phyloP scores from a whole-genome alignment of 2,888 invertebrate genomes.

The Watsonalla binaria region DNA sequence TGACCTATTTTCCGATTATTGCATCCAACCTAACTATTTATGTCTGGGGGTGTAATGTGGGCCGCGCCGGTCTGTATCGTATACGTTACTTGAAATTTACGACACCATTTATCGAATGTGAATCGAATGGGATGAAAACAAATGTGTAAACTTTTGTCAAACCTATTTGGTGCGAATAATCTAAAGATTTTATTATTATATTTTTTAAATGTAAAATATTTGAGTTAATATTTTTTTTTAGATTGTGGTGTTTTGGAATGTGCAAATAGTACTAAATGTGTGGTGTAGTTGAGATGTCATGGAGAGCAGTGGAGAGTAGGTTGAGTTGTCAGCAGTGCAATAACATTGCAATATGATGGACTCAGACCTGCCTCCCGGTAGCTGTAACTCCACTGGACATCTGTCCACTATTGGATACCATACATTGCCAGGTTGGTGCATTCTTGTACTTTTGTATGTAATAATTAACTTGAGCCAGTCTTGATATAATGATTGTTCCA shows the following conservation, averaged over 20 bases:
- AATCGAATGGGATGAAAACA: neutral
- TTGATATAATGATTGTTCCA: no score
- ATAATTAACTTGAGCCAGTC: conserved; percentile 1
- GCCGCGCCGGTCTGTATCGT: conserved; percentile 57
- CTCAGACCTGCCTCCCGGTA: conserved; percentile 71
- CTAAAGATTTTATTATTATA: no score
- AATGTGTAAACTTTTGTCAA: no score
- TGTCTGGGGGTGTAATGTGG: conserved; percentile 66
- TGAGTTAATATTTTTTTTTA: neutral
- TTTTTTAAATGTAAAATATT: neutral
- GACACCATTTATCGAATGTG: neutral
- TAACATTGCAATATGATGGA: conserved; percentile 63
- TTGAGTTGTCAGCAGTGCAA: conserved; percentile 30
- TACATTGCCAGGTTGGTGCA: conserved; percentile 55
- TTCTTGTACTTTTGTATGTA: neutral
- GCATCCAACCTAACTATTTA: conserved; percentile 74
- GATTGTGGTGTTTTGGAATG: conserved; percentile 10
- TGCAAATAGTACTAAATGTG: conserved; percentile 28
- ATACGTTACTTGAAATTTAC: conserved; percentile 41
- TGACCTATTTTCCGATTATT: conserved; percentile 78
- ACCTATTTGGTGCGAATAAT: no score
- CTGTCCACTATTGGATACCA: conserved; percentile 74
- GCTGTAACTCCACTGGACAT: conserved; percentile 75
- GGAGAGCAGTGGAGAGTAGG: conserved; percentile 21
- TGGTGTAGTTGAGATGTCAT: conserved; percentile 41